Conservation (phyloP, 2,113 vertebrate genomes). For the Panthera uncia region DNA sequence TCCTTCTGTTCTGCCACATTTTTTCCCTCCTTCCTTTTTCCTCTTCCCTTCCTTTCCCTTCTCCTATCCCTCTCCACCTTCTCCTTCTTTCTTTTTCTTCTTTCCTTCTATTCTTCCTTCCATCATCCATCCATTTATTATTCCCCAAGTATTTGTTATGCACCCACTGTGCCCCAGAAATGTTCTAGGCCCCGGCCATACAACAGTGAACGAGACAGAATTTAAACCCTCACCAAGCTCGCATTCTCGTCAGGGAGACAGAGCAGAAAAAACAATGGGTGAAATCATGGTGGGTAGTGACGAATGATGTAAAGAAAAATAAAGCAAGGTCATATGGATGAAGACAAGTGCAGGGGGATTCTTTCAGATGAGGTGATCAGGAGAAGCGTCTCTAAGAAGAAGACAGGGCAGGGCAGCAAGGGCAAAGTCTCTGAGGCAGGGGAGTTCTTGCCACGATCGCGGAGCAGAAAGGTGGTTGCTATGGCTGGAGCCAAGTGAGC, state of each 20-base stretch:
- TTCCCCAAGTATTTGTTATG: background rate
- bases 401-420: background rate
- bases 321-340: background rate
- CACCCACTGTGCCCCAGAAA: background rate
- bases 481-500: background rate
- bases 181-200: no score
- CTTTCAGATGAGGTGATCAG: background rate
- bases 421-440: background rate
- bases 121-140: background rate
- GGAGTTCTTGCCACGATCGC: background rate
- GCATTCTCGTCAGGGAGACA: background rate
- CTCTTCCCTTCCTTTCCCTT: background rate
- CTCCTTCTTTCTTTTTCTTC: background rate
- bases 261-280: background rate
- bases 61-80: background rate
- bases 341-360: background rate
- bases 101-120: background rate
- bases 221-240: background rate
- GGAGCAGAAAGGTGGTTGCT: background rate
- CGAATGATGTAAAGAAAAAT: background rate
- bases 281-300: background rate
- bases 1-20: background rate
- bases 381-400: background rate
- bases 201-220: background rate
- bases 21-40: background rate